Conservation (phyloP, 2,888 invertebrate species). For the Drosophila macrospina region DNA sequence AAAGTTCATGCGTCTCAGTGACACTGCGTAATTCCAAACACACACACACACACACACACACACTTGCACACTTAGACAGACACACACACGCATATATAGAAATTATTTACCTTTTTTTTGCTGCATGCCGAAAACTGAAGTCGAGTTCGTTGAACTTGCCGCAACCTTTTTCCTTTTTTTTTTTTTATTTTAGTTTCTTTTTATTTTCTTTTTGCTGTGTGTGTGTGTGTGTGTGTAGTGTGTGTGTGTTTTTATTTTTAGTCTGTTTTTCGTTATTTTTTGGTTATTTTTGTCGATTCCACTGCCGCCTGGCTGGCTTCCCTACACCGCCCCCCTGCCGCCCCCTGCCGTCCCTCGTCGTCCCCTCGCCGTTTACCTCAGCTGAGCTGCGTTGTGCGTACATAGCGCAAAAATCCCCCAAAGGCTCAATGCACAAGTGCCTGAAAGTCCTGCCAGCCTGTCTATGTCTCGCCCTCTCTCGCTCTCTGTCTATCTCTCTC, state of each 20-base stretch:
- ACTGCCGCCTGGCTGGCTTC: conserved; percentile 43
- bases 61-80: conserved; percentile 1
- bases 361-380: conserved; percentile 1
- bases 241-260: conserved; percentile 36
- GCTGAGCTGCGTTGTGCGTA: conserved; percentile 52
- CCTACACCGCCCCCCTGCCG: background rate
- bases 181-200: conserved; percentile 26
- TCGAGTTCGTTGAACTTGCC: conserved; percentile 53
- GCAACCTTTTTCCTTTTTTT: conserved; percentile 23
- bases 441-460: conserved; percentile 46
- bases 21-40: conserved; percentile 14
- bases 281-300: conserved; percentile 58
- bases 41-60: conserved; percentile 9
- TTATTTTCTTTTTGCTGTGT: background rate
- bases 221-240: too few relatives aligned
- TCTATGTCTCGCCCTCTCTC: conserved; percentile 15
- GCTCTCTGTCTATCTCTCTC: background rate
- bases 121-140: conserved; percentile 41
- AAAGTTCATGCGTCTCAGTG: conserved; percentile 19
- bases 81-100: conserved; percentile 22
- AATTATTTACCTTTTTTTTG: conserved; percentile 62
- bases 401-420: conserved; percentile 57
- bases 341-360: too few relatives aligned
- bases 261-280: conserved; percentile 39
- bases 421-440: conserved; percentile 60